Evolutionary conservation across 2,888 invertebrate species (phyloP).

Genomic region (Priocnemis perturbator): DNA sequence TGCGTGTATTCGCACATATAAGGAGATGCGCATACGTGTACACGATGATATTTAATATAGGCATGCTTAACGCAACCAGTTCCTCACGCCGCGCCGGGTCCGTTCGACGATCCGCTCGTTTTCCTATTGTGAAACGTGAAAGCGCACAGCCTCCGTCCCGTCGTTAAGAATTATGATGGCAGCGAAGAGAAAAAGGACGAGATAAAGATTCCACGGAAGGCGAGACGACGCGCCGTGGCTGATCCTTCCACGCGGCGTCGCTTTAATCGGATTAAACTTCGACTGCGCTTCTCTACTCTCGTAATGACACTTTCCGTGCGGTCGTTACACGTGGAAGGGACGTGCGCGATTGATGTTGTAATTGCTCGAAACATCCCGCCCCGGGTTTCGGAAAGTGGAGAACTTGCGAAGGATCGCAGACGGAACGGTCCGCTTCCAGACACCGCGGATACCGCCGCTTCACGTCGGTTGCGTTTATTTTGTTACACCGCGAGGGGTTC

Average conservation of each 20-base stretch:
- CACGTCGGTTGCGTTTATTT: too few species aligned
- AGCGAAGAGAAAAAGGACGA: background rate
- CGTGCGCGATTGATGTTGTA: too few species aligned
- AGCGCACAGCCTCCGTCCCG: constrained; percentile 7
- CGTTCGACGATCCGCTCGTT: constrained; percentile 19
- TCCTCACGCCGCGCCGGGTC: background rate
- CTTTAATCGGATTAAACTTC: constrained; percentile 7
- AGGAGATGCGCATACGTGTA: background rate
- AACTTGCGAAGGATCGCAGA: too few species aligned
- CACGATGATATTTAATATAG: constrained; percentile 31
- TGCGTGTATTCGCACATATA: constrained; percentile 1
- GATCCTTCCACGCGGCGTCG: background rate
- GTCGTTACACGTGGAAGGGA: background rate
- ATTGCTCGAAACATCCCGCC: too few species aligned
- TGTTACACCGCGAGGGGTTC: too few species aligned
- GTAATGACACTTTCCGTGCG: constrained; percentile 3
- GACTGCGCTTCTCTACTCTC: background rate
- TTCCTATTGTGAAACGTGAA: constrained; percentile 34
- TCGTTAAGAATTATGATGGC: constrained; percentile 8
- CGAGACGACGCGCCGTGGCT: too few species aligned
- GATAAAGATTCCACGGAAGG: too few species aligned
- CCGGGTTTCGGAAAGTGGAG: too few species aligned
- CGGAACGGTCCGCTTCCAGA: too few species aligned
- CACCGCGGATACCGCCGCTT: too few species aligned
- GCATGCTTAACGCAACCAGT: constrained; percentile 16